Evolutionary conservation across 35 echinoderm and acorn worm species (phyloP), one percentile per base, ranked within the genome.

Genomic region (Diadema setosum): DNA sequence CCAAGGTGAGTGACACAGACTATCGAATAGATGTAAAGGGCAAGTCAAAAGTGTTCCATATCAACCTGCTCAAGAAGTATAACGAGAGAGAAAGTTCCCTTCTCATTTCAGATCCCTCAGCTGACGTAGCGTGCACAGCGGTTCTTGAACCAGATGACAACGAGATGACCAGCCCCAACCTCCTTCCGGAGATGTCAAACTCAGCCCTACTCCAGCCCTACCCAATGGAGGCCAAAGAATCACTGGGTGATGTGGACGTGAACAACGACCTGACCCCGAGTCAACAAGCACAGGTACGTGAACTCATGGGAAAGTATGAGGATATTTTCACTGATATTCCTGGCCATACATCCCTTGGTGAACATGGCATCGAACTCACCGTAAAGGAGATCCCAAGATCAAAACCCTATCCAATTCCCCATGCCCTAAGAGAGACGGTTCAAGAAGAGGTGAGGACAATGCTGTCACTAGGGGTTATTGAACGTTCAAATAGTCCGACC

Each of bases 241-340:
- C 73, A 20, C 12, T 83, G 11, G 0, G 32, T 31, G 86, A 93
- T 70, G 91, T 93, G 21, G 27, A 83, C 12, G 60, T 93, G 3
- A 48, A 56, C 67, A 26, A n/a, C 1, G 33, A 65, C 5, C 31
- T 63, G 11, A 42, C 82, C 30, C 16, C 17, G 3, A 49, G 46
- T 7, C 35, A 88, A 80, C 5, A 14, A n/a, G 39, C 4, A 31
- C 25, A 92, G 37, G 65, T 88, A 58, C 75, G 18, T 21, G 18
- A 32, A 40, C 24, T 61, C 4, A 39, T 92, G 39, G 60, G 26
- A 11, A 45, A 85, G 15, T 36, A 24, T 43, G 50, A 27, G 11
- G 65, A 91, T 76, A 14, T 85, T 32, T 32, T 91, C 8, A 91
- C 89, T 18, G 82, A 93, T 21, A 42, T 93, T 23, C 91, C 91